Evolutionary conservation across 2,888 invertebrate genomes (phyloP).

Genomic region (Magallana nippona): DNA sequence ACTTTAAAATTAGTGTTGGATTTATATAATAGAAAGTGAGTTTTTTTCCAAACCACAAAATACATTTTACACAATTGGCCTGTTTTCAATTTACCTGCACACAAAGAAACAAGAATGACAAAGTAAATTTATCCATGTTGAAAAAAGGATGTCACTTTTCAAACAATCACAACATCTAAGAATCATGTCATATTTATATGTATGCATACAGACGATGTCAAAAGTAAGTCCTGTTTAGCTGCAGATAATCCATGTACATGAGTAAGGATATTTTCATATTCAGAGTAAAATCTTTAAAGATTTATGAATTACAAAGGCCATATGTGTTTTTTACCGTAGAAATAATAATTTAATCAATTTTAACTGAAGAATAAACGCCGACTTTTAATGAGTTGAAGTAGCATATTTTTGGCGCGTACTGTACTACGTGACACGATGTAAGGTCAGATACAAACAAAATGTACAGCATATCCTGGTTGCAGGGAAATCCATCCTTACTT

Average conservation of each 20-base stretch:
- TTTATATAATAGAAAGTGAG: no score
- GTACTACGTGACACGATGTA: constrained; percentile 7
- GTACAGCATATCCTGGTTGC: neutral
- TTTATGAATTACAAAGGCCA: neutral
- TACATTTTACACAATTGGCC: neutral
- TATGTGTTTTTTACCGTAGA: no score
- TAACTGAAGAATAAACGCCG: no score
- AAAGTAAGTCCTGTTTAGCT: neutral
- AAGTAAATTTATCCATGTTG: neutral
- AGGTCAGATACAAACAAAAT: neutral
- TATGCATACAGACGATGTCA: constrained; percentile 3
- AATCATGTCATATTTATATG: constrained; percentile 6
- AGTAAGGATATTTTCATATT: neutral
- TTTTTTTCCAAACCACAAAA: no score
- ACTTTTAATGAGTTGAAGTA: neutral
- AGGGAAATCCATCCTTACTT: constrained; percentile 5
- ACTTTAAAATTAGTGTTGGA: no score
- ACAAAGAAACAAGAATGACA: neutral
- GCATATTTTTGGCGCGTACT: neutral
- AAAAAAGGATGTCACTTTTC: neutral
- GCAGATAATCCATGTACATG: neutral
- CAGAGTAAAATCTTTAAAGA: neutral
- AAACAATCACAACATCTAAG: constrained; percentile 11
- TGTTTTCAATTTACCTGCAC: neutral
- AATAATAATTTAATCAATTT: no score